These are phyloP conservation scores for Protophormia terraenovae DNA, from an alignment of 2,888 invertebrate species.

Conservation along the genomic window DNA sequence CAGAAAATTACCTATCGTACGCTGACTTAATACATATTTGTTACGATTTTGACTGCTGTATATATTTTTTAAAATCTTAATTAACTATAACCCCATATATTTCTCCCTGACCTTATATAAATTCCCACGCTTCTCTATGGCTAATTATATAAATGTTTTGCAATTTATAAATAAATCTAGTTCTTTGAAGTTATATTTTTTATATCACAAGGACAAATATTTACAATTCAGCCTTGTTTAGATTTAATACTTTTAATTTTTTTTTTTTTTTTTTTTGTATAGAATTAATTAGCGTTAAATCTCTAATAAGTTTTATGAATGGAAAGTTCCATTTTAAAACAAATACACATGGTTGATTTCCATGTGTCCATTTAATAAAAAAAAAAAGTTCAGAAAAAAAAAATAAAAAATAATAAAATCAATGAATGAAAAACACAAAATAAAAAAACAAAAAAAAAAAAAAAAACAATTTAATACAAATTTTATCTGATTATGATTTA, in stretches of 20 bases:
- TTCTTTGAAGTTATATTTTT: background rate
- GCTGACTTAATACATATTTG: too few relatives aligned
- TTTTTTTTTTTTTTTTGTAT: background rate
- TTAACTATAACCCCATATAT: background rate
- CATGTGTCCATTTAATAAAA: background rate
- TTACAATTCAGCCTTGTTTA: background rate
- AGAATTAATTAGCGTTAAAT: background rate
- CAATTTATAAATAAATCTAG: background rate
- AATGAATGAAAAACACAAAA: background rate
- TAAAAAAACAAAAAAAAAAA: background rate
- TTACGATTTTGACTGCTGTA: too few relatives aligned
- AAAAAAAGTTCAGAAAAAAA: background rate
- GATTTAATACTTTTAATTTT: background rate
- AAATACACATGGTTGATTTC: background rate
- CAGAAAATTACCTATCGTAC: too few relatives aligned
- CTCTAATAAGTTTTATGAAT: background rate
- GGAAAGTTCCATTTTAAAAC: background rate
- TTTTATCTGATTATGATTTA: slow-evolving; percentile 10
- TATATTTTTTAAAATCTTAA: too few relatives aligned
- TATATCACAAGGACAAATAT: background rate
- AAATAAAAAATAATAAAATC: background rate
- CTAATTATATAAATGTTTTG: background rate
- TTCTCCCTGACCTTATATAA: background rate
- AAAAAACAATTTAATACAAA: background rate
- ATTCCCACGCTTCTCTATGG: background rate